A percentile compares a stretch with the other conserved stretches of the same genome.
These are phyloP conservation scores for Drosophila testacea DNA, from an alignment of 2,888 invertebrate genomes.

Conservation along the genomic window DNA sequence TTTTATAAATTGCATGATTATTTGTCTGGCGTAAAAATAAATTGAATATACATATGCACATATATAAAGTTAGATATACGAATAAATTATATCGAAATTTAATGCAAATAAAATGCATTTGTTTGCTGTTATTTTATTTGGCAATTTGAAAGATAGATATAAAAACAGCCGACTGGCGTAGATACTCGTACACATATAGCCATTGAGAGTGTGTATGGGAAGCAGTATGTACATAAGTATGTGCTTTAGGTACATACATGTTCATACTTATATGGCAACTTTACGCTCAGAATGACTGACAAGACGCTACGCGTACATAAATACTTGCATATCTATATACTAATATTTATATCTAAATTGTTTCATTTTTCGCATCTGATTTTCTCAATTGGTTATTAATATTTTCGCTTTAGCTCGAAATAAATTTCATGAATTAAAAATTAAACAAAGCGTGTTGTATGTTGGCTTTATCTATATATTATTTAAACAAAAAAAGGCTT, in stretches of 20 bases:
- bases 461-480: conserved; percentile 31
- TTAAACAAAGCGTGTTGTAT: conserved; percentile 62
- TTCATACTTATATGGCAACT: conserved; percentile 3
- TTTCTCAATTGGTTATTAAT: conserved; percentile 33
- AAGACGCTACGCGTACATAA: conserved; percentile 6
- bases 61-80: background rate
- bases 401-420: conserved; percentile 53
- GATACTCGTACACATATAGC: conserved; percentile 39
- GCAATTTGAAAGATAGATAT: conserved; percentile 37
- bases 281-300: conserved; percentile 9
- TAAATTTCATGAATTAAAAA: conserved; percentile 79
- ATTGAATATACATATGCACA: conserved; percentile 9
- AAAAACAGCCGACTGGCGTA: conserved; percentile 16
- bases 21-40: conserved; percentile 50
- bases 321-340: background rate
- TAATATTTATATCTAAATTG: conserved; percentile 5
- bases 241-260: conserved; percentile 15
- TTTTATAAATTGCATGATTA: conserved; percentile 58
- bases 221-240: background rate
- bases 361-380: conserved; percentile 9
- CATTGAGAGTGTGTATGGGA: conserved; percentile 47
- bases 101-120: conserved; percentile 51
- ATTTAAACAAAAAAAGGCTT: conserved; percentile 13
- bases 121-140: conserved; percentile 29
- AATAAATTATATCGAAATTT: conserved; percentile 10